Base-by-base conservation (phyloP, 2,888 invertebrate species). In the Molanna angustata region DNA sequence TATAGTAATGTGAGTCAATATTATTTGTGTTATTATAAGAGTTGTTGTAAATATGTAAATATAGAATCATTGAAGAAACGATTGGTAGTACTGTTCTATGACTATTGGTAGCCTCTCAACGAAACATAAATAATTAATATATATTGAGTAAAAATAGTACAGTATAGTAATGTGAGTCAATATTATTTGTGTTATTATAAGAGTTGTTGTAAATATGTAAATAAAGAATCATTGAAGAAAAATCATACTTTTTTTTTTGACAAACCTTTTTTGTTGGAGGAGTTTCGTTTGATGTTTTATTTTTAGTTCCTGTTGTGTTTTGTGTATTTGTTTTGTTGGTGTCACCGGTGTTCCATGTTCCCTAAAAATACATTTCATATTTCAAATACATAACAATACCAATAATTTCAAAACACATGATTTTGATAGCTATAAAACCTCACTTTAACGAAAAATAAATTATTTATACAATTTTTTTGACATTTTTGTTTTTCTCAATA, bases 231-330 rank as follows among this genome's bases (percentile, higher is more conserved):
- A 35, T 4, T 35, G 6, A 13, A 35, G 13, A 35, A 37, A 16
- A 37, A 17, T n/a, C 33, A 33, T 33, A 33, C 11, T 33, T 33
- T 13, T 6, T 33, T 6, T 33, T 33, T 19, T n/a, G 20, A 42
- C 49, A 42, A 49, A 49, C 49, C 49, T 49, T 49, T 43, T 41
- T 49, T 13, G 42, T 17, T 31, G 40, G 17, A 9, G 32, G 49
- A n/a, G 22, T 20, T 16, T 49, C 49, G 16, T 20, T 33, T 31
- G 19, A 21, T 20, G 21, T n/a, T 20, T 49, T 49, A 14, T 32
- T 19, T 42, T 49, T 49, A 11, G 42, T 19, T 27, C 18, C 42
- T 7, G 42, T 41, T 13, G 41, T 19, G 13, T 3, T 37, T 37
- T 37, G 31, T 9, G 33, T 43, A 13, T 33, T 43, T 9, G 21